Base-by-base conservation (phyloP, 2,113 vertebrate genomes). In the Callithrix jacchus region DNA sequence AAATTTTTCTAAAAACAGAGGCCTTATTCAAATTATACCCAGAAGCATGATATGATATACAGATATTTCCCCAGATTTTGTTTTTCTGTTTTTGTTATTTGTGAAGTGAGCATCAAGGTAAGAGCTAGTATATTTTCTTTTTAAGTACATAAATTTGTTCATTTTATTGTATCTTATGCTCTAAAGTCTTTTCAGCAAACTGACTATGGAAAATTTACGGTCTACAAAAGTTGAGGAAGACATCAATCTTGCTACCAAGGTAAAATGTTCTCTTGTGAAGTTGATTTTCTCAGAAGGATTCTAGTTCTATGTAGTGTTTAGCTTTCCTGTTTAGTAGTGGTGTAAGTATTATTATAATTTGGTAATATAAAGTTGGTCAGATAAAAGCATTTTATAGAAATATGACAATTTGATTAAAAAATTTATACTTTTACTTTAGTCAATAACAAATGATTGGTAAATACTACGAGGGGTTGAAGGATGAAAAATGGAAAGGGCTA, bases 171-270 rank as follows among this genome's bases (percentile, higher is more conserved):
- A 5, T 93, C 83, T 98, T 80, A 97, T 98, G 66, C 64, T 98
- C 94, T 98, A 76, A 86, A 98, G 96, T 11, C 95, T 97, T 92
- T 95, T 99, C 97, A 84, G 96, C 71, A 97, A 99, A 64, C 98
- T 97, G 93, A 4, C 56, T 58, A 58, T 58, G 3, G 56, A 25
- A 58, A 58, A 58, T 58, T 58, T 23, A 25, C 56, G 4, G 21
- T 10, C 21, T 58, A 10, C 10, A 58, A 98, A 76, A 6, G 88
- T 86, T 82, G 97, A 97, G 71, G 99, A 99, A 76, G 99, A 99
- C 66, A 98, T 99, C 0, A 96, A 98, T 98, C 98, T 98, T 92
- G 98, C 97, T 35, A 98, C 98, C 89, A 99, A 99, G 99, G 99
- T 99, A 98, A 45, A 83, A 25, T 97, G n/a, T 2, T 5, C 47